phyloP scores from a whole-genome alignment of 2,888 invertebrate genomes.

The Dynastes maya region DNA sequence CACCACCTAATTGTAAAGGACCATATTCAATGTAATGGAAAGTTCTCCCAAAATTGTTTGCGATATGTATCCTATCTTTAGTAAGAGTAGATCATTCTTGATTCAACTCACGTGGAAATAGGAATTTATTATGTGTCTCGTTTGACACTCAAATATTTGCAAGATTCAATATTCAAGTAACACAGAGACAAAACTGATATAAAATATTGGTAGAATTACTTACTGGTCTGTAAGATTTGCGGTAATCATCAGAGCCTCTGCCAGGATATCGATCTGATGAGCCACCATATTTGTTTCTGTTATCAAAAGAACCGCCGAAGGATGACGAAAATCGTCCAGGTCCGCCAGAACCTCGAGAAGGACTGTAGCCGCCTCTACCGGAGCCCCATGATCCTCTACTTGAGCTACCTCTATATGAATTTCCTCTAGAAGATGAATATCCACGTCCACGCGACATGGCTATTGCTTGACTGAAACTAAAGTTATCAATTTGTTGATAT shows the following conservation, averaged over 20 bases:
- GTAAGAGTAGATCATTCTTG: constrained; percentile 52
- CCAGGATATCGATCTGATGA: constrained; percentile 64
- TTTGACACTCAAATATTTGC: constrained; percentile 59
- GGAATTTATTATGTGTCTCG: constrained; percentile 57
- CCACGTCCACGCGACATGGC: constrained; percentile 64
- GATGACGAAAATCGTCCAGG: constrained; percentile 62
- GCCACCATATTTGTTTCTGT: constrained; percentile 63
- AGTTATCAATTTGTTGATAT: constrained; percentile 27
- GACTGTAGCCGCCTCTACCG: constrained; percentile 57
- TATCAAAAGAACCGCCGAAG: constrained; percentile 62
- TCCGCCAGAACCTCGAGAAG: constrained; percentile 57
- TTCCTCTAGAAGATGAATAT: constrained; percentile 60
- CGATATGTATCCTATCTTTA: constrained; percentile 54
- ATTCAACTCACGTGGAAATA: constrained; percentile 54
- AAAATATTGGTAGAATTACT: constrained; percentile 53
- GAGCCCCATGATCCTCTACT: constrained; percentile 61
- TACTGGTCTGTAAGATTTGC: constrained; percentile 66
- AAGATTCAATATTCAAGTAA: constrained; percentile 57
- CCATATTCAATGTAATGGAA: background rate
- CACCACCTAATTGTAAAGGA: too few relatives aligned
- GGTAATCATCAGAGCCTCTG: constrained; percentile 64
- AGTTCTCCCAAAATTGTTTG: background rate
- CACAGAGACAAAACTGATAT: constrained; percentile 57
- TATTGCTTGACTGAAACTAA: constrained; percentile 63
- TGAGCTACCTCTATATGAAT: constrained; percentile 62